Percentiles rank a stretch among this genome's conserved stretches.
Evolutionary conservation across 1,140 invertebrate genomes (phyloP).

Genomic region (Aphaenogaster ashmeadi): DNA sequence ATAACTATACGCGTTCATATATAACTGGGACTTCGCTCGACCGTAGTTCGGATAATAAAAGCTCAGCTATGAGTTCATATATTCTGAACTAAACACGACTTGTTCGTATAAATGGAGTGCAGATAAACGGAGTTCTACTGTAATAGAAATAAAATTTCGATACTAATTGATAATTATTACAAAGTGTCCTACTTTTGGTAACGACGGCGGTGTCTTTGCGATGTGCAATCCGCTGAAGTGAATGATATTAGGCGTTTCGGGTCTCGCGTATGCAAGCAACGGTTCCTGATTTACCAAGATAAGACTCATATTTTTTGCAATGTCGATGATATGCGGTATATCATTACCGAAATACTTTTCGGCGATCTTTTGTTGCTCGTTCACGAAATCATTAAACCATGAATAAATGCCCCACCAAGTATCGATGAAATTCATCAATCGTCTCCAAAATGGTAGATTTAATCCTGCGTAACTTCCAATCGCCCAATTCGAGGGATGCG

Average conservation of each 20-base stretch:
- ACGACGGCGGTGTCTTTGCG: conserved; percentile 44
- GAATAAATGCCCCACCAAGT: conserved; percentile 38
- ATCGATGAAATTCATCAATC: conserved; percentile 57
- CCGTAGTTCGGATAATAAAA: too few relatives aligned
- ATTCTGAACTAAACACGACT: too few relatives aligned
- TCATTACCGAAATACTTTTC: conserved; percentile 50
- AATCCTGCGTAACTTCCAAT: conserved; percentile 5
- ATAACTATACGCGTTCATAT: too few relatives aligned
- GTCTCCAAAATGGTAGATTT: conserved; percentile 60
- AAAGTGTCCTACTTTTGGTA: conserved; percentile 74
- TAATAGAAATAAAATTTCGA: conserved; percentile 5
- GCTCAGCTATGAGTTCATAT: too few relatives aligned
- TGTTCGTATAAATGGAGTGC: too few relatives aligned
- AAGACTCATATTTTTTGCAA: conserved; percentile 55
- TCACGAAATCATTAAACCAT: conserved; percentile 18
- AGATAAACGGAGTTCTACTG: too few relatives aligned
- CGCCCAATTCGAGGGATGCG: conserved; percentile 75
- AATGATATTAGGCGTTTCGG: conserved; percentile 87
- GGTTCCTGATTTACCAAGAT: conserved; percentile 81
- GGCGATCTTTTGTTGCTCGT: conserved; percentile 32
- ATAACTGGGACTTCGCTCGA: too few relatives aligned
- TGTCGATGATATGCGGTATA: conserved; percentile 38
- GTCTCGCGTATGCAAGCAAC: conserved; percentile 87
- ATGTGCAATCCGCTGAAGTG: conserved; percentile 88
- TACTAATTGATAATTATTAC: not conserved